Evolutionary conservation across 2,797 vertebrate genomes (phyloP).

Genomic region (Aeoliscus strigatus): DNA sequence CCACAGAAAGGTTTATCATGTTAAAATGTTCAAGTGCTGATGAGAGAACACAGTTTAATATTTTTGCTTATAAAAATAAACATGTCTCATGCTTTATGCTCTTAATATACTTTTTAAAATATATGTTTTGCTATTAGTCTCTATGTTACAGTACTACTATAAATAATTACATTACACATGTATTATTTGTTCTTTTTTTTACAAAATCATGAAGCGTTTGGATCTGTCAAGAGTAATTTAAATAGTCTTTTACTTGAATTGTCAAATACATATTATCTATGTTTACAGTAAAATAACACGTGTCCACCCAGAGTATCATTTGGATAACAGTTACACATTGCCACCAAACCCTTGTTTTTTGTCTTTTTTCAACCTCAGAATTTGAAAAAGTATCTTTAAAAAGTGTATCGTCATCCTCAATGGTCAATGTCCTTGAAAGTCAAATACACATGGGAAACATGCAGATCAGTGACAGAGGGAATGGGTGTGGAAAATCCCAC

Average conservation of each 20-base stretch:
- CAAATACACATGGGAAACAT: constrained; percentile 48
- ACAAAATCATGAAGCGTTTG: constrained; percentile 68
- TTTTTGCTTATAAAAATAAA: constrained; percentile 81
- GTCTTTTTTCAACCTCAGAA: constrained; percentile 27
- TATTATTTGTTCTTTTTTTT: constrained; percentile 56
- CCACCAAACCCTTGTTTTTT: constrained; percentile 34
- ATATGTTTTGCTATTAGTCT: constrained; percentile 76
- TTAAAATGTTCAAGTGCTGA: constrained; percentile 55
- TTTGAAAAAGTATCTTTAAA: constrained; percentile 40
- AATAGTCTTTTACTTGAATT: constrained; percentile 63
- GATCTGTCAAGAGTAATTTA: constrained; percentile 61
- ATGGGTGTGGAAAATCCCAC: constrained; percentile 52
- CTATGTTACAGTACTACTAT: constrained; percentile 78
- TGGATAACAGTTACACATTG: constrained; percentile 58
- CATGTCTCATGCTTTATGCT: constrained; percentile 76
- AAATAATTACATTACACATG: constrained; percentile 70
- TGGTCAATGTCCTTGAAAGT: constrained; percentile 43
- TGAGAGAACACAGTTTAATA: constrained; percentile 54
- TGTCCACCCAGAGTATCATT: constrained; percentile 46
- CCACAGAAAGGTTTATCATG: constrained; percentile 55
- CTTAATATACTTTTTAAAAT: constrained; percentile 77
- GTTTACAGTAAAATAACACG: constrained; percentile 63
- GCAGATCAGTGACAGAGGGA: constrained; percentile 54
- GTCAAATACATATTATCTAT: constrained; percentile 68
- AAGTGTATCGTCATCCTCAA: constrained; percentile 45